Evolutionary conservation across 2,797 vertebrate species (phyloP).

Genomic region (Limosa lapponica): DNA sequence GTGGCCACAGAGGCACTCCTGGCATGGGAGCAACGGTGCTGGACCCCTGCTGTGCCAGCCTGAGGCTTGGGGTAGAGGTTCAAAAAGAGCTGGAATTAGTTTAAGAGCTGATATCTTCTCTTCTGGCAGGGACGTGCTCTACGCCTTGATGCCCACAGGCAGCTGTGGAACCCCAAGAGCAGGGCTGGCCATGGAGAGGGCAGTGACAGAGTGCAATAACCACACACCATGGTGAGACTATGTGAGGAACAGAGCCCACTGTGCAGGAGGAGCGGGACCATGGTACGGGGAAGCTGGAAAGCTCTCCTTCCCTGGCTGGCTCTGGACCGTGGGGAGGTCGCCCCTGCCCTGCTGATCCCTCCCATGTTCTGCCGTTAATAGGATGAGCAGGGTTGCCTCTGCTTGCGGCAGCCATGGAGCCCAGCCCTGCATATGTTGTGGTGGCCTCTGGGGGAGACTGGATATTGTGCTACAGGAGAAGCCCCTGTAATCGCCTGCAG

Average conservation of each 20-base stretch:
- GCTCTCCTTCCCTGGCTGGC: neutral
- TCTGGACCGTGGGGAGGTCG: neutral
- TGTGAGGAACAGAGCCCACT: neutral
- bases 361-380: neutral
- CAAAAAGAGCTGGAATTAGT: neutral
- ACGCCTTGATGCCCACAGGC: accelerated
- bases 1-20: neutral
- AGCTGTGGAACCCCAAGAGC: neutral
- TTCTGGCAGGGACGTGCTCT: neutral
- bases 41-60: neutral
- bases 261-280: accelerated
- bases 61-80: neutral
- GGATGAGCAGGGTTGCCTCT: neutral
- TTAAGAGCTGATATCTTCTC: neutral
- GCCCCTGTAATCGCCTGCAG: slow-evolving; percentile 22
- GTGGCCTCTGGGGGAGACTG: neutral
- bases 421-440: neutral
- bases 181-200: neutral
- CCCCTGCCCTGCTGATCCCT: neutral
- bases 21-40: neutral
- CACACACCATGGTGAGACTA: accelerated
- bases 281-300: neutral
- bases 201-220: neutral
- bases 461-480: slow-evolving; percentile 32
- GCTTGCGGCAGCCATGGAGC: accelerated